Evolutionary conservation across 1,140 invertebrate species (phyloP).

Genomic region (Centruroides vittatus): DNA sequence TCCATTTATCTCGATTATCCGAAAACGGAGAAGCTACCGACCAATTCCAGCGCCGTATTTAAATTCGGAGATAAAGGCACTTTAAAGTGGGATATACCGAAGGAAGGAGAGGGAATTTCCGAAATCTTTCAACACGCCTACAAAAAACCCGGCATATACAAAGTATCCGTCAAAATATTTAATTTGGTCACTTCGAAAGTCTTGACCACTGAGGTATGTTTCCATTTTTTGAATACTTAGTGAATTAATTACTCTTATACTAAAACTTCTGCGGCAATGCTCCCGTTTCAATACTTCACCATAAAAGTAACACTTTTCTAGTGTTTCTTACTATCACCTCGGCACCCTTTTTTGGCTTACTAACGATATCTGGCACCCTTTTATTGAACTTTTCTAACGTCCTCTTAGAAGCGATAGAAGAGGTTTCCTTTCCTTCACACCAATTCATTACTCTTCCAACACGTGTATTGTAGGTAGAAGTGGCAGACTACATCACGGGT

Average conservation of each 20-base stretch:
- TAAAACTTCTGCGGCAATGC: no score
- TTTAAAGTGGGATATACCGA: slow-evolving; percentile 18
- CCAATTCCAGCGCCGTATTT: slow-evolving; percentile 19
- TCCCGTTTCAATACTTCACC: no score
- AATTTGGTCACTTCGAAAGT: slow-evolving; percentile 19
- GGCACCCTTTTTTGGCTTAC: no score
- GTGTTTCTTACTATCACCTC: no score
- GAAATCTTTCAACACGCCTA: slow-evolving; percentile 19
- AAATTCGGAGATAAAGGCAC: slow-evolving; percentile 20
- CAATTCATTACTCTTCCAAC: not conserved
- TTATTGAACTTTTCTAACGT: no score
- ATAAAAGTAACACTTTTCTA: no score
- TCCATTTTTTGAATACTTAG: not conserved
- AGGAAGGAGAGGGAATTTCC: slow-evolving; percentile 14
- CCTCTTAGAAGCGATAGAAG: no score
- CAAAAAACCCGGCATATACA: slow-evolving; percentile 18
- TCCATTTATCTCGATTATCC: slow-evolving; percentile 17
- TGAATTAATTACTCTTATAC: no score
- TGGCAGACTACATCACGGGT: slow-evolving; percentile 11
- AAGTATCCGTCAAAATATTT: slow-evolving; percentile 18
- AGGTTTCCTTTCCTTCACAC: not conserved
- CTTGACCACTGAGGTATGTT: slow-evolving; percentile 14
- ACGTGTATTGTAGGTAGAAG: slow-evolving; percentile 12
- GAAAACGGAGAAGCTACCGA: slow-evolving; percentile 16
- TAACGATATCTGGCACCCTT: no score